phyloP scores from a whole-genome alignment of 2,113 vertebrate species.

The Tapirus terrestris region DNA sequence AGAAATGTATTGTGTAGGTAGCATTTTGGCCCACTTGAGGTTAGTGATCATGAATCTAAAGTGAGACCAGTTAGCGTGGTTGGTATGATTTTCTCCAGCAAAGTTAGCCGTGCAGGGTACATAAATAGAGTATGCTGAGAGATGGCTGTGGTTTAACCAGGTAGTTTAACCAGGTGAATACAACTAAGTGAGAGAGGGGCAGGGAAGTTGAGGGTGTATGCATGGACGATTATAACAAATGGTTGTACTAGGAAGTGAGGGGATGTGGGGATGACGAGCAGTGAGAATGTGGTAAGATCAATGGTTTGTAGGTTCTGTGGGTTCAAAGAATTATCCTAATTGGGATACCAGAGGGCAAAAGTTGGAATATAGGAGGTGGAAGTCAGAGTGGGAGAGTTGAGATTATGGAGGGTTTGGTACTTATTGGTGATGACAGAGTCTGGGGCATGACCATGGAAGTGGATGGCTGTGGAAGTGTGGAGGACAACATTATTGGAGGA shows the following conservation, averaged over 20 bases:
- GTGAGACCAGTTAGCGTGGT: not conserved
- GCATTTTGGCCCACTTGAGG: not conserved
- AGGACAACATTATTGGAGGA: not conserved
- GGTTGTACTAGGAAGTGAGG: not conserved
- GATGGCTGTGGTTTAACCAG: not conserved
- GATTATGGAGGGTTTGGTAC: not conserved
- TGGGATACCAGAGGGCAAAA: not conserved
- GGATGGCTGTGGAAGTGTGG: not conserved
- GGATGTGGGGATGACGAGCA: not conserved
- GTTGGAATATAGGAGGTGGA: not conserved
- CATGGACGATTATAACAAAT: not conserved
- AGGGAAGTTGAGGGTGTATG: not conserved
- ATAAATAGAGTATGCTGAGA: not conserved
- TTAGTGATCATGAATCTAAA: conserved; percentile 28
- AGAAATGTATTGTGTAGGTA: not conserved
- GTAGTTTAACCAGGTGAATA: not conserved
- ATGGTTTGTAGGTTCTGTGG: not conserved
- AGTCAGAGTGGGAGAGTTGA: not conserved
- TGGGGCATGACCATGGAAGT: not conserved
- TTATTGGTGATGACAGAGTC: not conserved
- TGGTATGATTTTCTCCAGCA: not conserved
- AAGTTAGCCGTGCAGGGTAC: not conserved
- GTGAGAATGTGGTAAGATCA: not conserved
- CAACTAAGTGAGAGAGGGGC: not conserved
- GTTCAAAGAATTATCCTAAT: not conserved